Conservation (phyloP, 2,797 vertebrate species). For the Neosalanx taihuensis region DNA sequence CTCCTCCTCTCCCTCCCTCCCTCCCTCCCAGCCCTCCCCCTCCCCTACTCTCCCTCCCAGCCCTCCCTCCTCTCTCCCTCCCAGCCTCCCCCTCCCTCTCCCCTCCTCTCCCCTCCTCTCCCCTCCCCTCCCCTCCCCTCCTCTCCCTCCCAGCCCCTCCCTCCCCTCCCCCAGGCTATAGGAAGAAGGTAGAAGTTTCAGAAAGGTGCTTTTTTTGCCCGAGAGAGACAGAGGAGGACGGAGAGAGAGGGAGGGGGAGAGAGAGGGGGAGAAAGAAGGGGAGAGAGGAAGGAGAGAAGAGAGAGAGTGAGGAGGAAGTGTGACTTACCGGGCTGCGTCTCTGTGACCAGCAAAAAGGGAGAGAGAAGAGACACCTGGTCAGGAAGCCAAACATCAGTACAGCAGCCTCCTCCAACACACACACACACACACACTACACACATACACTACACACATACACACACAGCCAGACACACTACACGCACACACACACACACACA, state of each 20-base stretch:
- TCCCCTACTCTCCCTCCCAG: conserved; percentile 10
- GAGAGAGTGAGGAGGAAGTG: conserved; percentile 18
- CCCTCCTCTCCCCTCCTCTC: background rate
- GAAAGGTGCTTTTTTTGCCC: background rate
- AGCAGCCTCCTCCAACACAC: conserved; percentile 54
- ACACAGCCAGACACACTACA: background rate
- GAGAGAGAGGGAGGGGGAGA: background rate
- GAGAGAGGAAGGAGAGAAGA: conserved; percentile 25
- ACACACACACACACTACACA: background rate
- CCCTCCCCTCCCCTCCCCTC: background rate
- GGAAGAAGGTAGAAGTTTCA: conserved; percentile 3
- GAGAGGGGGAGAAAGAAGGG: conserved; percentile 22
- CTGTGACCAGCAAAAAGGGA: conserved; percentile 98
- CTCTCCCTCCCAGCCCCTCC: conserved; percentile 12
- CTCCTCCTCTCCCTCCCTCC: conserved; percentile 19
- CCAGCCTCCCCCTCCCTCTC: background rate
- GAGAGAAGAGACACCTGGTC: conserved; percentile 99
- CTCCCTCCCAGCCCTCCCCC: background rate
- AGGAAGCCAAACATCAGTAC: conserved; percentile 93
- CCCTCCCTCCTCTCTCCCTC: no score
- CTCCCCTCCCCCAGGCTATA: background rate
- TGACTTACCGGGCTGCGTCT: conserved; percentile 98
- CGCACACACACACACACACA: background rate
- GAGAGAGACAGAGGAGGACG: background rate
- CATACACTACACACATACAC: background rate